Evolutionary conservation across 2,888 invertebrate species (phyloP).

Genomic region (Tethea ocularis): DNA sequence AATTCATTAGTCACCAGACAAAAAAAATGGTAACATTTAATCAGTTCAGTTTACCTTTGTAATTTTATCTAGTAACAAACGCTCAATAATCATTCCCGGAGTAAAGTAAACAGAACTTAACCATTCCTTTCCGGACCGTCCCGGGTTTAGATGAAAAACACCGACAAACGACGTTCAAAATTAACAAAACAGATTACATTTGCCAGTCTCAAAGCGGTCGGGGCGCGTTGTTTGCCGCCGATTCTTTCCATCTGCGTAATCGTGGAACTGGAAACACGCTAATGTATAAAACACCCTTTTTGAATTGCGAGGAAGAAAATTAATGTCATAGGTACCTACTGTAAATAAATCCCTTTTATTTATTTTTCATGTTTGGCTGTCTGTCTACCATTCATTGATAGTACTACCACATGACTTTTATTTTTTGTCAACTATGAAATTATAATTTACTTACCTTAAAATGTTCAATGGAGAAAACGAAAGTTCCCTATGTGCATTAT

Average conservation of each 20-base stretch:
- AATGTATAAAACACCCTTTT: conserved; percentile 28
- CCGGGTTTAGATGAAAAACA: conserved; percentile 58
- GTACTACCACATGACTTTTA: too few relatives aligned
- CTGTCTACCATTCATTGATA: neutral
- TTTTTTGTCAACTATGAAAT: too few relatives aligned
- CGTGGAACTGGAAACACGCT: conserved; percentile 38
- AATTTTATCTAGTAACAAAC: conserved; percentile 35
- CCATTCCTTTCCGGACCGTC: conserved; percentile 41
- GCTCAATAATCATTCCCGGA: conserved; percentile 48
- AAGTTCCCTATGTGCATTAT: too few relatives aligned
- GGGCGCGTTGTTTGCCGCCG: conserved; percentile 62
- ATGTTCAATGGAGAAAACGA: too few relatives aligned
- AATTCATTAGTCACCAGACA: neutral
- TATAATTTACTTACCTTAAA: too few relatives aligned
- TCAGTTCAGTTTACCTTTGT: conserved; percentile 24
- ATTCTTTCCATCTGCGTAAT: conserved; percentile 72
- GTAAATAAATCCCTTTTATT: neutral
- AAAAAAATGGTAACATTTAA: conserved; percentile 11
- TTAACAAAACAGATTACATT: conserved; percentile 82
- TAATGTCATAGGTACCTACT: neutral
- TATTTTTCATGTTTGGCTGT: neutral
- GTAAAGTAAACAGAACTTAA: conserved; percentile 27
- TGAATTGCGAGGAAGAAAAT: conserved; percentile 7
- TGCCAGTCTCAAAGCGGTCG: conserved; percentile 61
- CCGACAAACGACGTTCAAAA: conserved; percentile 66